Conservation (phyloP, 2,797 vertebrate species). For the Diglossa cyanea region DNA sequence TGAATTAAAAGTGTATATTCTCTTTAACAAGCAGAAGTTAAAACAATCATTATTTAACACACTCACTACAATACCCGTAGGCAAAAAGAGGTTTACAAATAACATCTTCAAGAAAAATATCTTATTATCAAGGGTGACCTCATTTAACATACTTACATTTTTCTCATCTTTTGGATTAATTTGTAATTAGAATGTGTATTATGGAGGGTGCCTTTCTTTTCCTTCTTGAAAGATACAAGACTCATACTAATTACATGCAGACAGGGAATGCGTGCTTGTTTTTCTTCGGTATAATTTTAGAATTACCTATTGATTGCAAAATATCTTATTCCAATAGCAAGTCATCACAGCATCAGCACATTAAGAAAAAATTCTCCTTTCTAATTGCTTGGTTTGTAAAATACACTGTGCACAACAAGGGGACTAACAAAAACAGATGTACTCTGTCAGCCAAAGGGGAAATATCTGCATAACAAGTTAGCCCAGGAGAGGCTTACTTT, state of each 20-base stretch:
- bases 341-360: not conserved
- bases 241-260: not conserved
- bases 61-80: not conserved
- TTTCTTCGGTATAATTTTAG: not conserved
- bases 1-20: not conserved
- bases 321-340: conserved; percentile 31
- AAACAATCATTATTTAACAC: not conserved
- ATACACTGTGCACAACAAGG: conserved; percentile 4
- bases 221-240: not conserved
- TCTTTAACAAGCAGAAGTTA: not conserved
- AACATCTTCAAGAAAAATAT: not conserved
- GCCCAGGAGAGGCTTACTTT: conserved; percentile 1
- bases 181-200: not conserved
- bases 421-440: conserved; percentile 51
- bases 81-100: not conserved
- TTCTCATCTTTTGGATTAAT: not conserved
- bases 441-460: conserved; percentile 42
- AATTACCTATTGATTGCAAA: conserved; percentile 41
- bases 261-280: not conserved
- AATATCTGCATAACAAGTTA: conserved; percentile 34
- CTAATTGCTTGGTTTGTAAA: conserved; percentile 54
- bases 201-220: not conserved
- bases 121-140: not conserved
- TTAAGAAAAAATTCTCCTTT: conserved; percentile 8
- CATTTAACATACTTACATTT: not conserved